These are phyloP conservation scores for Anguilla pacifica DNA, from an alignment of 2,797 vertebrate species.

Conservation along the genomic window DNA sequence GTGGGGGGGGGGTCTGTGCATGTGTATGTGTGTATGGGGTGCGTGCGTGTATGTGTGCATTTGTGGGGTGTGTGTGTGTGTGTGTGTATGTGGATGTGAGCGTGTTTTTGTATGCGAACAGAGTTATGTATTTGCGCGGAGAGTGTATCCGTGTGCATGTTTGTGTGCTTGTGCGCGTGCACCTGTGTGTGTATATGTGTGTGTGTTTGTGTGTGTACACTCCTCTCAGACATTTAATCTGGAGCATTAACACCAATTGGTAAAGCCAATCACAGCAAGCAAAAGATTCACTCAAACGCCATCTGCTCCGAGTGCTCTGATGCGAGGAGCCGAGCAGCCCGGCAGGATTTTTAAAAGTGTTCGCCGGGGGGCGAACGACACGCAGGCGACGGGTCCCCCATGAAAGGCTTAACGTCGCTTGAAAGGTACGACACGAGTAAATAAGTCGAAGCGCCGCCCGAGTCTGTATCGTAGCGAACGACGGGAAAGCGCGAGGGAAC, in stretches of 20 bases:
- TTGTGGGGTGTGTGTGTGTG: background rate
- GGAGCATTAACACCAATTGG: too few species aligned
- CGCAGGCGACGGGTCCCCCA: background rate
- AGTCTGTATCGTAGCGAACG: conserved; percentile 56
- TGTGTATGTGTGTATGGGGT: background rate
- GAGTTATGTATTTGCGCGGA: background rate
- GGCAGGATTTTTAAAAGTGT: background rate
- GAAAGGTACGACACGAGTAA: conserved; percentile 48
- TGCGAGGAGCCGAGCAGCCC: conserved; percentile 48
- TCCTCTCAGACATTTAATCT: background rate
- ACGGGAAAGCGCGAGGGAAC: background rate
- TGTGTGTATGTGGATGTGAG: background rate
- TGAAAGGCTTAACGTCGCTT: background rate
- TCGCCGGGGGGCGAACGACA: background rate
- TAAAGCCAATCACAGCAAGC: conserved; percentile 42
- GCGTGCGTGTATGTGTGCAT: background rate
- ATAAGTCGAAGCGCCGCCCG: conserved; percentile 67
- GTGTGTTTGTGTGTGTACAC: background rate
- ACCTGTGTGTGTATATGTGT: background rate
- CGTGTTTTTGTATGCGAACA: too few species aligned
- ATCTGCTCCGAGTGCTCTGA: conserved; percentile 50
- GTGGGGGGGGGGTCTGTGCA: too few species aligned
- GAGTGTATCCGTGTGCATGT: background rate
- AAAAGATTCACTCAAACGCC: conserved; percentile 43
- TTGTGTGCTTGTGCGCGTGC: background rate